These are phyloP conservation scores for Callipepla squamata DNA, from an alignment of 2,113 vertebrate species.

Conservation along the genomic window DNA sequence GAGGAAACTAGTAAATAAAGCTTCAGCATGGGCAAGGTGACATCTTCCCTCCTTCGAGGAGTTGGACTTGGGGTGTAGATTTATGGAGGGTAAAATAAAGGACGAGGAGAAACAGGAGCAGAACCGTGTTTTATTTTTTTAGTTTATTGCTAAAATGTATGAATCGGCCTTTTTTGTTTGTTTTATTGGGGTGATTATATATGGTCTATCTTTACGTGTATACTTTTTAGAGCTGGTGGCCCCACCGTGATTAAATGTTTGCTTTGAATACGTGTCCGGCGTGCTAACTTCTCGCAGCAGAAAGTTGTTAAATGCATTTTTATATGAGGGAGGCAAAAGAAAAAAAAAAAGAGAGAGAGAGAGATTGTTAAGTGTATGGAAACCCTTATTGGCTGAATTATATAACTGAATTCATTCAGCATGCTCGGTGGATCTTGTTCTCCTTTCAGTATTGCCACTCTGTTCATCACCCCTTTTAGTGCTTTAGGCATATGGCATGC, in stretches of 20 bases:
- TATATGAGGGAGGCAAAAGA: background rate
- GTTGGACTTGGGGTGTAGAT: constrained; percentile 27
- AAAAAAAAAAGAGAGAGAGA: accelerated
- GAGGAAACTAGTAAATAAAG: constrained; percentile 62
- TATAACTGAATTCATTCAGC: constrained; percentile 71
- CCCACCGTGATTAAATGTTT: constrained; percentile 59
- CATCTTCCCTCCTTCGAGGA: constrained; percentile 42
- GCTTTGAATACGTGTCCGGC: constrained; percentile 55
- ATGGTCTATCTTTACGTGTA: constrained; percentile 60
- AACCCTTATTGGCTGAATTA: constrained; percentile 67
- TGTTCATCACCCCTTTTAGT: constrained; percentile 74
- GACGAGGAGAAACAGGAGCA: constrained; percentile 39
- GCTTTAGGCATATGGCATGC: constrained; percentile 70
- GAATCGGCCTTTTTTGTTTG: constrained; percentile 59
- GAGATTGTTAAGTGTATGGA: constrained; percentile 66
- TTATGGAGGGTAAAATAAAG: constrained; percentile 64
- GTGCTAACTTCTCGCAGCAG: constrained; percentile 31
- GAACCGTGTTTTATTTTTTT: constrained; percentile 41
- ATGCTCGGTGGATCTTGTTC: constrained; percentile 57
- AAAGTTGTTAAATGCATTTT: constrained; percentile 60
- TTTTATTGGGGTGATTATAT: constrained; percentile 63
- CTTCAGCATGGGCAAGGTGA: constrained; percentile 30
- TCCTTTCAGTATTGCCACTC: constrained; percentile 72
- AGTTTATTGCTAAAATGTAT: constrained; percentile 62
- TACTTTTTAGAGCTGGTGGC: constrained; percentile 41